A percentile compares a stretch with the other conserved stretches of the same genome.
These are phyloP conservation scores for Acronicta alni DNA, from an alignment of 2,888 invertebrate genomes.

Conservation along the genomic window DNA sequence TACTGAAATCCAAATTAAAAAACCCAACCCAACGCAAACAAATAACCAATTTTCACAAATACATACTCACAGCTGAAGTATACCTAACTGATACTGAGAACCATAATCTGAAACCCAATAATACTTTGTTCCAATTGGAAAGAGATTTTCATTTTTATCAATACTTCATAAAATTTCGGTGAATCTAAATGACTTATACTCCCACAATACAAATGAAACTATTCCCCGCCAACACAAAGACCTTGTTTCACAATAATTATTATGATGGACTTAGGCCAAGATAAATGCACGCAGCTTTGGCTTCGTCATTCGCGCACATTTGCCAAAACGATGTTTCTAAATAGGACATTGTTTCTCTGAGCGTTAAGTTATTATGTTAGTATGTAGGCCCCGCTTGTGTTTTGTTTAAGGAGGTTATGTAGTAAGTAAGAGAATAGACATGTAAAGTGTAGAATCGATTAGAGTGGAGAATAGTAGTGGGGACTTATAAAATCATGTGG, in stretches of 20 bases:
- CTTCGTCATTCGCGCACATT: conserved; percentile 62
- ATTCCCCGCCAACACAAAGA: conserved; percentile 42
- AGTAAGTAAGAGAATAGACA: not conserved
- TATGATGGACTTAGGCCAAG: conserved; percentile 72
- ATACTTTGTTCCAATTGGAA: no score
- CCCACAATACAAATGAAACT: not conserved
- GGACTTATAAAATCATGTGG: no score
- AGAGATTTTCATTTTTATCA: no score
- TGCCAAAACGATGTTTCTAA: conserved; percentile 60
- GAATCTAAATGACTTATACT: no score
- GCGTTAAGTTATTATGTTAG: conserved; percentile 31
- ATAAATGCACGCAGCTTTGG: conserved; percentile 70
- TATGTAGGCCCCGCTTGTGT: conserved; percentile 6
- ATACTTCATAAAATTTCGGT: no score
- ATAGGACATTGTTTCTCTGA: conserved; percentile 35
- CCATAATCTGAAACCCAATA: no score
- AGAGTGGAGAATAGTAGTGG: not conserved
- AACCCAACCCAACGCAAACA: no score
- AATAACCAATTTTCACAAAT: no score
- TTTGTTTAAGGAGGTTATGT: conserved; percentile 12
- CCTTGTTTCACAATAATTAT: conserved; percentile 59
- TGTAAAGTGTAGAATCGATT: not conserved
- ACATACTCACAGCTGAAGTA: no score
- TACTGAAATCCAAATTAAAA: no score
- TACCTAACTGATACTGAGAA: no score